Conservation (phyloP, 2,113 vertebrate genomes). For the Rutilus rutilus region DNA sequence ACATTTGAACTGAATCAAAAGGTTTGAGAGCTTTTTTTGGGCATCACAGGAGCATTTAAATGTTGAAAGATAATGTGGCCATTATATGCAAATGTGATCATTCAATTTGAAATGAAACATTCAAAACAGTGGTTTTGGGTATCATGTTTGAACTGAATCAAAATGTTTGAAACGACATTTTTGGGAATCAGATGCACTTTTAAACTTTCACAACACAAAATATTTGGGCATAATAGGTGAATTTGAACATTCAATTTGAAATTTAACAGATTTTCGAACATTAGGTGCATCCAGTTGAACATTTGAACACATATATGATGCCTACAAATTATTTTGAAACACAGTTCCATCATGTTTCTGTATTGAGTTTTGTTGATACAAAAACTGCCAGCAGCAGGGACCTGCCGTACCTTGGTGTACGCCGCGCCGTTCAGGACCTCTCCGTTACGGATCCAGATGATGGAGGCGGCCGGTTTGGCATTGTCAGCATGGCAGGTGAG, state of each 20-base stretch:
- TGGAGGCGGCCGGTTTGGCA: constrained; percentile 94
- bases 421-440: constrained; percentile 93
- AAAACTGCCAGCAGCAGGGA: not conserved
- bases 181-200: not conserved
- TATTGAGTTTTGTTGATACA: not conserved
- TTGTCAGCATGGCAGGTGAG: constrained; percentile 95
- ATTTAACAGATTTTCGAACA: not conserved
- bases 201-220: not conserved
- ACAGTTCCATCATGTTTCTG: not conserved
- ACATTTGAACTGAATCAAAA: not conserved
- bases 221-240: not conserved
- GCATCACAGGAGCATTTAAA: not conserved
- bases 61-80: not conserved
- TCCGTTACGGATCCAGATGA: constrained; percentile 92
- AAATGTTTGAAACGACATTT: not conserved
- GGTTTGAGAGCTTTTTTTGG: not conserved
- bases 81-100: not conserved
- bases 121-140: not conserved
- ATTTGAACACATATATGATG: not conserved
- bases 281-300: too few relatives aligned
- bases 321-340: not conserved
- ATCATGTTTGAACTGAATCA: not conserved
- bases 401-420: constrained; percentile 90
- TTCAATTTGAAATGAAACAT: not conserved
- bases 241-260: not conserved